Evolutionary conservation across 2,113 vertebrate genomes (phyloP), one percentile per base, ranked within the genome.

Genomic region (Tricholaema leucomelas): DNA sequence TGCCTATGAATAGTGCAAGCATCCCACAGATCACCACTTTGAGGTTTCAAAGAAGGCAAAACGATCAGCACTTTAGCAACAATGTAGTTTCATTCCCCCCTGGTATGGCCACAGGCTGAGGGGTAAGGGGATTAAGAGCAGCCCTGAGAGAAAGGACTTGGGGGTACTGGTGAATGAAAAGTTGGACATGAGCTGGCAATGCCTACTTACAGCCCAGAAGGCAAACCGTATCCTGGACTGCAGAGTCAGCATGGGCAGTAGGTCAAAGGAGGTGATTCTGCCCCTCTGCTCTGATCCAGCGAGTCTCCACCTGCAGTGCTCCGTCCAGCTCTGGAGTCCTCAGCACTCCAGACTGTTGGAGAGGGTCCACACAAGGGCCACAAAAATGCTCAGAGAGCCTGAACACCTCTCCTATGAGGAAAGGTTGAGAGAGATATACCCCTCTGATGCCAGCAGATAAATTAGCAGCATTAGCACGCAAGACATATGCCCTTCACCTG

Each of bases 191-290:
- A 64, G 6, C 20, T 3, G 1, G 3, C 56, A 33, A 28, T 0
- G 4, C 23, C 23, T 1, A 0, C 28, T 70, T 3, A 0, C 18
- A 70, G 63, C 12, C 48, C 42, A 59, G 31, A 52, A 58, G 24
- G 28, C 42, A 35, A 70, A 23, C 2, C 0, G 0, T 4, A 28
- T 20, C 28, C 74, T 42, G 33, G 33, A 33, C 23, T 50, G 23
- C 48, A 50, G 25, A 50, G 13, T 23, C 48, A 50, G 48, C 48
- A 50, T 50, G 48, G 48, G 23, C 48, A 50, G 48, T 10, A 50
- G 48, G 48, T 24, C 6, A 7, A 50, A 12, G 23, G 48, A 50
- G 48, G 48, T 50, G 48, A 50, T 50, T 50, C 48, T 50, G 46
- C 10, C 46, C 46, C 46, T 46, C 46, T 46, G 46, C 46, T 44